phyloP scores from a whole-genome alignment of 2,888 invertebrate species.

The Chamaedrilus cognettii region DNA sequence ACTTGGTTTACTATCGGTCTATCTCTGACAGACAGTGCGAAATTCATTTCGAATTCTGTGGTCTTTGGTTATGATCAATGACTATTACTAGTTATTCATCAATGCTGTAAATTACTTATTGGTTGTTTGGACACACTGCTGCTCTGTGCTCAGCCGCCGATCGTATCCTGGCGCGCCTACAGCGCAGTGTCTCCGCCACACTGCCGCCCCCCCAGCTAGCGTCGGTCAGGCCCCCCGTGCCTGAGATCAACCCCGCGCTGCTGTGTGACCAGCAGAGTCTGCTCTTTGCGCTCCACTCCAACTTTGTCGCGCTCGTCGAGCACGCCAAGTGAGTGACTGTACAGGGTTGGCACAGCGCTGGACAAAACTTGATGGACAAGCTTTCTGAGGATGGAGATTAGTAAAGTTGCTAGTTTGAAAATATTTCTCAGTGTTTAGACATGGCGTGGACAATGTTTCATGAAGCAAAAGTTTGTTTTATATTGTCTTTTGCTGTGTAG shows the following conservation, averaged over 20 bases:
- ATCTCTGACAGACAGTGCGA: no score
- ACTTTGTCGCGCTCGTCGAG: constrained; percentile 60
- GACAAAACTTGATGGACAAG: not conserved
- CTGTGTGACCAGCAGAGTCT: constrained; percentile 59
- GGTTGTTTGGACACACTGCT: no score
- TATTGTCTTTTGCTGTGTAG: no score
- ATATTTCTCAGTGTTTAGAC: not conserved
- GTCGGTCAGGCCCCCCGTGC: constrained; percentile 61
- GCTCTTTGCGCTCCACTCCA: constrained; percentile 60
- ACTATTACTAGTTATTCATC: no score
- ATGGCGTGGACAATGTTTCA: no score
- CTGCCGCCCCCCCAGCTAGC: constrained; percentile 48
- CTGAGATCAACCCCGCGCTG: constrained; percentile 55
- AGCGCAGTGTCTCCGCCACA: constrained; percentile 12
- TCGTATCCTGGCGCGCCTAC: constrained; percentile 45
- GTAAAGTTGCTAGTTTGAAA: not conserved
- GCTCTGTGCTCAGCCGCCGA: constrained; percentile 40
- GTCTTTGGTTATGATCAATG: no score
- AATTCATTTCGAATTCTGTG: no score
- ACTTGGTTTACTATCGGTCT: no score
- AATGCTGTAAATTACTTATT: no score
- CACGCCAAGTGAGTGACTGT: constrained; percentile 50
- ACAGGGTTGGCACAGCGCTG: no score
- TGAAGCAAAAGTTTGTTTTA: no score
- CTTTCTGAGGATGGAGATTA: not conserved